Conservation (phyloP, 2,113 vertebrate genomes). For the Zootoca vivipara region DNA sequence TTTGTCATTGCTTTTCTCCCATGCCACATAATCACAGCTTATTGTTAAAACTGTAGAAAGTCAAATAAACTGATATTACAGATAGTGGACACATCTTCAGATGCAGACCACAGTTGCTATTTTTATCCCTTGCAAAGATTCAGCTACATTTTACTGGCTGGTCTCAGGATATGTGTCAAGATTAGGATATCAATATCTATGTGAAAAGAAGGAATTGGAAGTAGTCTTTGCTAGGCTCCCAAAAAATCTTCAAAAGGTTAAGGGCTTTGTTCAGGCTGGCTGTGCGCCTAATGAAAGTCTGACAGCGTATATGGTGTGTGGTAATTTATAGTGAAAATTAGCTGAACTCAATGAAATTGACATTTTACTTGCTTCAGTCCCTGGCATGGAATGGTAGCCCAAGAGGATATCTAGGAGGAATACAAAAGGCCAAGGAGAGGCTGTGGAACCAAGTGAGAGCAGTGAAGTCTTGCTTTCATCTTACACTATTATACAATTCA, state of each 20-base stretch:
- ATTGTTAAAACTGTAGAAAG: conserved; percentile 13
- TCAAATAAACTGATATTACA: conserved; percentile 23
- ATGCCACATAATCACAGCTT: not conserved
- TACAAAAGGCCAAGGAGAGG: conserved; percentile 34
- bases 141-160: conserved; percentile 10
- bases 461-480: not conserved
- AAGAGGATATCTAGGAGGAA: conserved; percentile 16
- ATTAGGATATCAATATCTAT: not conserved
- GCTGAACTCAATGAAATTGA: conserved; percentile 31
- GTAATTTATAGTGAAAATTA: conserved; percentile 46
- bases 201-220: conserved; percentile 20
- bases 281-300: conserved; percentile 29
- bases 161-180: conserved; percentile 11
- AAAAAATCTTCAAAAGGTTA: conserved; percentile 38
- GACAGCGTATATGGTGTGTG: not conserved
- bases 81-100: conserved; percentile 3
- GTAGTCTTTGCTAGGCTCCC: conserved; percentile 9
- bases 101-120: not conserved
- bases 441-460: conserved; percentile 6
- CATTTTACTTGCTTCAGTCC: conserved; percentile 48
- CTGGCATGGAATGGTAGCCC: conserved; percentile 37
- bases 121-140: not conserved
- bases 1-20: too few relatives aligned
- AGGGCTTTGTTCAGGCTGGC: conserved; percentile 27
- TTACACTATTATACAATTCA: not conserved